These are phyloP conservation scores for Scomber japonicus DNA, from an alignment of 2,113 vertebrate genomes.

Conservation along the genomic window DNA sequence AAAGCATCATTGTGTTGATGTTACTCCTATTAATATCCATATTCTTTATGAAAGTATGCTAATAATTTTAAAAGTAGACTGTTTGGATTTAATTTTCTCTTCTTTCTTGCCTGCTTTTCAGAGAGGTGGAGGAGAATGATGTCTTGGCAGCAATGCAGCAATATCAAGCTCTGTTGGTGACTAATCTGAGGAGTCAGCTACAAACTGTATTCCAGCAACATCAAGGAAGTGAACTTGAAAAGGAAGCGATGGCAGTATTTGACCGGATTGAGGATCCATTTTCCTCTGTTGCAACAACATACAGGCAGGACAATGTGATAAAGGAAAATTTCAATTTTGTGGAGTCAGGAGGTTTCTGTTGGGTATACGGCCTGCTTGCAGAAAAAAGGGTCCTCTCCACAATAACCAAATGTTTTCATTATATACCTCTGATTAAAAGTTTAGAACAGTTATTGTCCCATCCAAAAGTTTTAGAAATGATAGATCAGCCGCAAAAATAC, in stretches of 20 bases:
- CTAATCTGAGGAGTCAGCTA: slow-evolving; percentile 33
- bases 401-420: slow-evolving; percentile 13
- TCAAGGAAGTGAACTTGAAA: background rate
- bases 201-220: slow-evolving; percentile 30
- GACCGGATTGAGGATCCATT: too few relatives aligned
- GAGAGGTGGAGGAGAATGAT: slow-evolving; percentile 30
- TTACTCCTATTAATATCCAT: background rate
- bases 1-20: slow-evolving; percentile 4
- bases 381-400: slow-evolving; percentile 5
- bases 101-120: slow-evolving; percentile 25
- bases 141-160: slow-evolving; percentile 30
- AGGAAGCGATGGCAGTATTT: background rate
- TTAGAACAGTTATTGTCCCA: slow-evolving; percentile 28
- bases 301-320: too few relatives aligned
- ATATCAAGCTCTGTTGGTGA: slow-evolving; percentile 25
- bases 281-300: too few relatives aligned
- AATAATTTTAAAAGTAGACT: slow-evolving; percentile 12
- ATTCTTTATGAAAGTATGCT: too few relatives aligned
- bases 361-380: background rate
- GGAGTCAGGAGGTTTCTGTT: too few relatives aligned
- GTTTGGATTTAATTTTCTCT: slow-evolving; percentile 11
- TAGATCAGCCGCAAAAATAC: background rate
- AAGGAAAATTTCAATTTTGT: too few relatives aligned
- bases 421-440: slow-evolving; percentile 17
- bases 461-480: slow-evolving; percentile 3